Evolutionary conservation across 2,113 vertebrate genomes (phyloP), one percentile per base, ranked within the genome.

Genomic region (Calyptomena viridis): DNA sequence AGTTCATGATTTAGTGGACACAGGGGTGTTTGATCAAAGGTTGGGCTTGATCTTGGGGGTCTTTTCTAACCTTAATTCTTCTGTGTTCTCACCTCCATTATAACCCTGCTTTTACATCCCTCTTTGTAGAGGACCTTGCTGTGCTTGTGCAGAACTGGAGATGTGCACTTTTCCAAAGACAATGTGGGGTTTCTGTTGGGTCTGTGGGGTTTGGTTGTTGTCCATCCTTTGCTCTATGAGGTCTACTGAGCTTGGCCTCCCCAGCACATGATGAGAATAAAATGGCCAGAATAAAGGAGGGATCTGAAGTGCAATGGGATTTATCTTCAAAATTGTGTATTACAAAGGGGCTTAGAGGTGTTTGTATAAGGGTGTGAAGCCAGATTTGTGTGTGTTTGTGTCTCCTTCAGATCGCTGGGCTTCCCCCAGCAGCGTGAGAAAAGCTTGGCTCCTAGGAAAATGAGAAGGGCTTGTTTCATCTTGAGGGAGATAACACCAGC

Each of bases 51-150:
- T 11, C n/a, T 33, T 64, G 40, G 40, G 10, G 30, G 62, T 23
- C 62, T 75, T 53, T 47, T 25, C 53, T 39, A 55, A 31, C 62
- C 71, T 10, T 2, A 31, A 5, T 22, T 25, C 8, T 15, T 46
- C 53, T 0, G 1, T 68, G 6, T 47, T 35, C 8, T 59, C 35
- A n/a, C 75, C 52, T 85, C 55, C 15, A 0, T 13, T 30, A 6
- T 9, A 81, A 10, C 8, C 2, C 1, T 8, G 5, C 33, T 1
- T 44, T 66, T 35, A 0, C 5, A 0, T 5, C 68, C 84, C 84
- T 37, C 49, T 42, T 2, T 5, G 17, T 7, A 39, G 58, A 40
- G 50, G 72, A 37, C 14, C 25, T 53, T 3, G 37, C 12, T 40
- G 85, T 1, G 0, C n/a, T 79, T 4, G 8, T 44, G 83, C 25